Evolutionary conservation across 2,113 vertebrate genomes (phyloP).

Genomic region (Mustelus asterias): DNA sequence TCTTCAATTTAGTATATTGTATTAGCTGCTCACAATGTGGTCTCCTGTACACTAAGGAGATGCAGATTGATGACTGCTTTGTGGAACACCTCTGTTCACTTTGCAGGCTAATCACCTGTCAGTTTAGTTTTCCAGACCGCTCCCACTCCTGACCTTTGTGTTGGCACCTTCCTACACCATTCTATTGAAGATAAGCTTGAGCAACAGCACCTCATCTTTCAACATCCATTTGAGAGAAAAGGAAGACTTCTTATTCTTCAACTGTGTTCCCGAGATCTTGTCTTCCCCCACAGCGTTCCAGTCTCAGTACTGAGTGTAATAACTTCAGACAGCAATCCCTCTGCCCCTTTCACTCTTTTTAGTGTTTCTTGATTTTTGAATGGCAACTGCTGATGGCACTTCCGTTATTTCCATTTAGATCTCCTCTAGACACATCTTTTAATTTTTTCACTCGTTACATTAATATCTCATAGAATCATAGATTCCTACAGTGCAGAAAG

Average conservation of each 20-base stretch:
- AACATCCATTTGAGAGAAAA: too few relatives aligned
- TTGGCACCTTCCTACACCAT: neutral
- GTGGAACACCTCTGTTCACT: neutral
- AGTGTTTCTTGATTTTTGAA: neutral
- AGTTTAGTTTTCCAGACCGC: neutral
- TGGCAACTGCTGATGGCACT: neutral
- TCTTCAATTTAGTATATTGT: too few relatives aligned
- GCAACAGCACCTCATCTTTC: too few relatives aligned
- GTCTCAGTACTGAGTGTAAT: neutral
- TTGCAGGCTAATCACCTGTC: neutral
- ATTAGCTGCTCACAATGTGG: too few relatives aligned
- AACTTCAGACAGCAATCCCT: neutral
- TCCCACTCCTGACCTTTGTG: neutral
- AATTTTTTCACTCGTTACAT: neutral
- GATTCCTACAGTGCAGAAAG: too few relatives aligned
- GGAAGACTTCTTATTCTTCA: too few relatives aligned
- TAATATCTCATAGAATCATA: neutral
- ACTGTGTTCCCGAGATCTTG: too few relatives aligned
- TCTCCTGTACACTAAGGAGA: too few relatives aligned
- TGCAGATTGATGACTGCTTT: neutral
- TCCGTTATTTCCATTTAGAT: neutral
- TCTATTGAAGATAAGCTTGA: neutral
- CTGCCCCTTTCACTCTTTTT: neutral
- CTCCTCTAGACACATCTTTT: neutral
- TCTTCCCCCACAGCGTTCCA: neutral